Evolutionary conservation across 2,797 vertebrate genomes (phyloP).

Genomic region (Lacerta agilis): DNA sequence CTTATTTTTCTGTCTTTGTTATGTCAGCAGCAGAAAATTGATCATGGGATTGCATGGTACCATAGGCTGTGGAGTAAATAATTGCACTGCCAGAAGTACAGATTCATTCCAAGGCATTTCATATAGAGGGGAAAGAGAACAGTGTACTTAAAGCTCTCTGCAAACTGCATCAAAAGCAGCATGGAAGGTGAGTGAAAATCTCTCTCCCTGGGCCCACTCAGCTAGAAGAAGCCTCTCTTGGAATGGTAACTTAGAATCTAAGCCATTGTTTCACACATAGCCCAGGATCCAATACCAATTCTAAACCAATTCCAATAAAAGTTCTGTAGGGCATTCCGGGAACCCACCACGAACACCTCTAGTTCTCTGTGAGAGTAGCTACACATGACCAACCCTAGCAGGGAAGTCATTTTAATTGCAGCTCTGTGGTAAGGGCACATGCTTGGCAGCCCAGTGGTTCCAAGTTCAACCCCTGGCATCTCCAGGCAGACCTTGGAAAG

Average conservation of each 20-base stretch:
- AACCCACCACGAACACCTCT: neutral
- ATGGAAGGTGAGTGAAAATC: neutral
- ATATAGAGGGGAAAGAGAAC: neutral
- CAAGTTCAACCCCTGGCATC: neutral
- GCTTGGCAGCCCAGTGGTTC: no score
- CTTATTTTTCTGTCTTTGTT: conserved; percentile 18
- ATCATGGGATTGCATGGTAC: neutral
- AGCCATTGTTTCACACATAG: neutral
- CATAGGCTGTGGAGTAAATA: conserved; percentile 17
- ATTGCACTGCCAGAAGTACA: conserved; percentile 16
- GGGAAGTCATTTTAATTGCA: neutral
- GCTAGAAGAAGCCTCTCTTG: neutral
- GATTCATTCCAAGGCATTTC: conserved; percentile 17
- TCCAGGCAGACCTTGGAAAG: neutral
- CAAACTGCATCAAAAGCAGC: conserved; percentile 15
- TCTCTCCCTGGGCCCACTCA: neutral
- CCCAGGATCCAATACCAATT: neutral
- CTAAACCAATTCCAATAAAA: neutral
- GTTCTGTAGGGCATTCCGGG: neutral
- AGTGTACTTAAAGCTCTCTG: conserved; percentile 25
- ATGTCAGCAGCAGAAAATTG: conserved; percentile 16
- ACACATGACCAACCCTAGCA: neutral
- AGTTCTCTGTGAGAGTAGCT: neutral
- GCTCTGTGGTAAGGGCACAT: neutral
- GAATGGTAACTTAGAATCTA: neutral